Evolutionary conservation across 2,113 vertebrate genomes (phyloP).

Genomic region (Clinocottus analis): DNA sequence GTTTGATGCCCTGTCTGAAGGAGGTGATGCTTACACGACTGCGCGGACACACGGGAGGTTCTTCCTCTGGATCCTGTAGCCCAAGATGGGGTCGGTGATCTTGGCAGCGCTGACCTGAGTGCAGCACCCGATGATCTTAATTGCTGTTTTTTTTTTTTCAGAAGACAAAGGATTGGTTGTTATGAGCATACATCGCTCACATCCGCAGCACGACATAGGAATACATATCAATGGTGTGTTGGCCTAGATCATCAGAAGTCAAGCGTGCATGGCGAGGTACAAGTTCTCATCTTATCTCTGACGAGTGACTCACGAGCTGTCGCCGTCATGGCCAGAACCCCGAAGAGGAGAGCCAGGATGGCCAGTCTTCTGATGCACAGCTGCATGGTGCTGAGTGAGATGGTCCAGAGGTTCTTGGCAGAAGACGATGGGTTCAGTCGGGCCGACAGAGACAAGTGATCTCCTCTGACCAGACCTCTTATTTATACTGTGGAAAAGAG

Average conservation of each 20-base stretch:
- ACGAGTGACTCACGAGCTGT: conserved; percentile 42
- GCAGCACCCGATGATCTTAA: conserved; percentile 61
- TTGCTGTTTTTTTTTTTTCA: conserved; percentile 51
- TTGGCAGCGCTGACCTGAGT: conserved; percentile 37
- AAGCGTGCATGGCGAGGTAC: not conserved
- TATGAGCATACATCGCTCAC: not conserved
- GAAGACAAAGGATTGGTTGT: not conserved
- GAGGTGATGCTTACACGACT: conserved; percentile 68
- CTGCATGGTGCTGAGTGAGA: conserved; percentile 64
- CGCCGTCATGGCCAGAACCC: conserved; percentile 39
- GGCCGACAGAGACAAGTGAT: conserved; percentile 29
- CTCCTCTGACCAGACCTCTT: not conserved
- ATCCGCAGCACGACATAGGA: not conserved
- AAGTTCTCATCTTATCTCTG: not conserved
- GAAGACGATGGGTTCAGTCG: conserved; percentile 7
- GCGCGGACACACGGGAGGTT: conserved; percentile 68
- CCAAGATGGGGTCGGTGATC: conserved; percentile 69
- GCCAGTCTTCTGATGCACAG: conserved; percentile 54
- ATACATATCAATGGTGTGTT: not conserved
- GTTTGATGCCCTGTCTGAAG: not conserved
- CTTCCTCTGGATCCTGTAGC: conserved; percentile 72
- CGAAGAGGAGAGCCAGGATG: conserved; percentile 54
- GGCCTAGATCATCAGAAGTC: not conserved
- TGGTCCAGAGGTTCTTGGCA: conserved; percentile 41
- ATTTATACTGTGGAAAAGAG: conserved; percentile 69